Evolutionary conservation across 2,888 invertebrate species (phyloP), one percentile per base, ranked within the genome.

Genomic region (Acanthopleura granulata): DNA sequence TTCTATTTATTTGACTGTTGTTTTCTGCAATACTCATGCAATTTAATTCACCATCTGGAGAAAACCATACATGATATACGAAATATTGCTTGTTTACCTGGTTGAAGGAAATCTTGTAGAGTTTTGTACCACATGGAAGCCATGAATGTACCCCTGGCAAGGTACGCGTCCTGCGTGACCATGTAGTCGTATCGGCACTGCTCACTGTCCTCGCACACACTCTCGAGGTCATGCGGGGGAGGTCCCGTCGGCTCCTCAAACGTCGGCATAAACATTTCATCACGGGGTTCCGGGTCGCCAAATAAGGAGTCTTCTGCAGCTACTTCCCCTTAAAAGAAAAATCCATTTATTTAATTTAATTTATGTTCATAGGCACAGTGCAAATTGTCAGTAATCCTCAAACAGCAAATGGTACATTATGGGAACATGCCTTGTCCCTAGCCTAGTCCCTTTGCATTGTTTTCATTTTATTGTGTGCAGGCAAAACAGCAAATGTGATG

Each of bases 91-190:
- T 51, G 40, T 18, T 25, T 76, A 81, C 81, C 78, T 69, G 75
- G 76, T 51, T 62, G 62, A 51, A 78, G 79, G 40, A 76, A 79
- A 15, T 40, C 30, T 27, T 75, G 70, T 27, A 81, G 66, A 30
- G 50, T 71, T 12, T 66, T 25, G 50, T 77, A 79, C 66, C 74
- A 75, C 3, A 27, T 57, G 4, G 74, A 73, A 15, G 78, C 76
- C 29, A 95, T 95, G 88, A 94, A 94, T 0, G 97, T 95, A 84
- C 94, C 95, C 86, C 95, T 95, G 0, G 97, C 97, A 92, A 96
- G 92, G 82, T 96, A 96, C 80, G 95, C 92, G 89, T 95, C 94
- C 0, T 96, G 91, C 0, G 95, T 95, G 93, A 96, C 94, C 0
- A 95, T 94, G 87, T 94, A 97, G 88, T 97, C 97, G 86, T 94